Percentiles rank a stretch among this genome's conserved stretches.
Conservation (phyloP, 2,113 vertebrate genomes). For the Heterocephalus glaber region DNA sequence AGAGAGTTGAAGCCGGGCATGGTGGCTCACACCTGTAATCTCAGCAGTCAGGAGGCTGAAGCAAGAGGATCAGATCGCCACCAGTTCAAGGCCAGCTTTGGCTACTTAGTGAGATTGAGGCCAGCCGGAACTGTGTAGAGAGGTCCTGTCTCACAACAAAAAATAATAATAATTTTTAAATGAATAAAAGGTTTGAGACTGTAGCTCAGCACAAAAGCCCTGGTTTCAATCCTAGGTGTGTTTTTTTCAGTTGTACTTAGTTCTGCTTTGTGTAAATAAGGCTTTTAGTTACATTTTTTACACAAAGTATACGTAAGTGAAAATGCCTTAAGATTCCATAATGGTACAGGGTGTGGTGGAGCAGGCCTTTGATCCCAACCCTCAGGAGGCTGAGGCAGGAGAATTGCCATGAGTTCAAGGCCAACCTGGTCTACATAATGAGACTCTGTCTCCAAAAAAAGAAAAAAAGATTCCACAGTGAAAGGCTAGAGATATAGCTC, state of each 20-base stretch:
- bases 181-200: background rate
- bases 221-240: too few relatives aligned
- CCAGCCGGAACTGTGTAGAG: background rate
- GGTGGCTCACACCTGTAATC: background rate
- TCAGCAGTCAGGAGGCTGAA: background rate
- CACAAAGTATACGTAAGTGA: background rate
- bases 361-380: too few relatives aligned
- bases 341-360: background rate
- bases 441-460: too few relatives aligned
- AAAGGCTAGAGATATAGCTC: too few relatives aligned
- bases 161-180: background rate
- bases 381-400: too few relatives aligned
- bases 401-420: too few relatives aligned
- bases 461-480: too few relatives aligned
- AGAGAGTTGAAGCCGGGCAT: background rate
- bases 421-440: too few relatives aligned
- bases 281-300: background rate
- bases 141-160: background rate
- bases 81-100: background rate
- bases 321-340: slow-evolving; percentile 6
- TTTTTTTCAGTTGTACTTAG: background rate
- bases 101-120: background rate
- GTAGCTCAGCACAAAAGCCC: too few relatives aligned
- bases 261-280: slow-evolving; percentile 49
- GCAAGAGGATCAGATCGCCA: background rate